Conservation (phyloP, 2,113 vertebrate species). For the Corapipo altera region DNA sequence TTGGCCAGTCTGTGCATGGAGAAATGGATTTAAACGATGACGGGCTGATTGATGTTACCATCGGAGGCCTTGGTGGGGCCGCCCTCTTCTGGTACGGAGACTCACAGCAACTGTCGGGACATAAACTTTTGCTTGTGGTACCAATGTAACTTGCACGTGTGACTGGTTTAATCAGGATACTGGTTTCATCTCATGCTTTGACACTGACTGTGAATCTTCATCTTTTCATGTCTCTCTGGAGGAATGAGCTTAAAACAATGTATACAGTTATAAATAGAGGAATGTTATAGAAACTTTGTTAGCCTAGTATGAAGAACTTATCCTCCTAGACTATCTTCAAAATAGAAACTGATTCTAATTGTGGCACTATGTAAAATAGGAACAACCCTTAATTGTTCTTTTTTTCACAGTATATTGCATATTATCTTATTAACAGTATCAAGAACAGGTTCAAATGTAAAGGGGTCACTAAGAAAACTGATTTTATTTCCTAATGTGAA, state of each 20-base stretch:
- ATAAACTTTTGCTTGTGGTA: neutral
- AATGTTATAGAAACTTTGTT: neutral
- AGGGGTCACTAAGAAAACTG: neutral
- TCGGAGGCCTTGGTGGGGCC: slow-evolving; percentile 94
- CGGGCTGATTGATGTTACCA: slow-evolving; percentile 91
- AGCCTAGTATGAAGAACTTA: neutral
- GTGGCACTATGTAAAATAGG: neutral
- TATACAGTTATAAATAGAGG: neutral
- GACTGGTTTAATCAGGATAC: neutral
- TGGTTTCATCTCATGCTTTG: neutral
- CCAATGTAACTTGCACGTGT: neutral
- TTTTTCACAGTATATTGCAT: neutral
- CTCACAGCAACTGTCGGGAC: neutral
- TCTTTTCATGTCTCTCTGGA: neutral
- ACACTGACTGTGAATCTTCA: neutral
- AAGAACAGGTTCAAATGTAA: neutral
- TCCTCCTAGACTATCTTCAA: neutral
- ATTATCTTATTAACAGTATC: neutral
- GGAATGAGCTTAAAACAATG: neutral
- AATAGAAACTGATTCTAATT: neutral
- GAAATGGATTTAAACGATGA: slow-evolving; percentile 95
- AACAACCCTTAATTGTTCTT: accelerated
- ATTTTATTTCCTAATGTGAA: neutral
- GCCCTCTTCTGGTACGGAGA: slow-evolving; percentile 90
- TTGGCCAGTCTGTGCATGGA: slow-evolving; percentile 95